Evolutionary conservation across 2,888 invertebrate genomes (phyloP), one percentile per base, ranked within the genome.

Genomic region (Tyria jacobaeae): DNA sequence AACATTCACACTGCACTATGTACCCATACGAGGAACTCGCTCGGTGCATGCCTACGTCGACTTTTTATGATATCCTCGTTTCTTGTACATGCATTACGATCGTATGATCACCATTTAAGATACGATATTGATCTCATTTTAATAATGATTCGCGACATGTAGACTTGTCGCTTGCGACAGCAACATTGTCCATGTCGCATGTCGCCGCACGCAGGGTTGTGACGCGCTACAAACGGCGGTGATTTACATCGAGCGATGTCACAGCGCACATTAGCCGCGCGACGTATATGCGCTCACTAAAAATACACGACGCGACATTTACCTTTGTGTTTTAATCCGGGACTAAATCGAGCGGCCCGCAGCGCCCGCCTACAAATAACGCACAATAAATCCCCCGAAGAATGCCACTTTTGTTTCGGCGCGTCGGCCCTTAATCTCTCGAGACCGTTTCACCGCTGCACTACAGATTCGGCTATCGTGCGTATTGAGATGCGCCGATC

Each of bases 241-340:
- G 80, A 76, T 71, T 71, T 73, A 75, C 65, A 39, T 75, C 73
- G 61, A 60, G 64, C 70, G 75, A 70, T 59, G 78, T 71, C 68
- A 62, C 72, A 71, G 79, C 75, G 74, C 71, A 76, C 81, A 79
- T 79, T 78, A 81, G 72, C 80, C 71, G 71, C 66, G 71, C 73
- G 72, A 71, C 74, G 75, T 74, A 69, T 74, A 71, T 68, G 79
- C 76, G 75, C 75, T 73, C 62, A 75, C 86, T 84, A 85, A 82
- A 83, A 80, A 86, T 87, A 86, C 73, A 63, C 70, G 70, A 39
- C 67, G 76, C 85, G 87, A 87, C 88, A 88, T 87, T 88, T 88
- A 88, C 87, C 88, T 88, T 89, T 88, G 89, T 88, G 75, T 80
- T 82, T 80, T 75, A 81, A 81, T 79, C 78, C 74, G 79, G 78